Percentiles rank a stretch among this genome's conserved stretches.
Conservation (phyloP, 2,888 invertebrate genomes). For the Chironomus riparius region DNA sequence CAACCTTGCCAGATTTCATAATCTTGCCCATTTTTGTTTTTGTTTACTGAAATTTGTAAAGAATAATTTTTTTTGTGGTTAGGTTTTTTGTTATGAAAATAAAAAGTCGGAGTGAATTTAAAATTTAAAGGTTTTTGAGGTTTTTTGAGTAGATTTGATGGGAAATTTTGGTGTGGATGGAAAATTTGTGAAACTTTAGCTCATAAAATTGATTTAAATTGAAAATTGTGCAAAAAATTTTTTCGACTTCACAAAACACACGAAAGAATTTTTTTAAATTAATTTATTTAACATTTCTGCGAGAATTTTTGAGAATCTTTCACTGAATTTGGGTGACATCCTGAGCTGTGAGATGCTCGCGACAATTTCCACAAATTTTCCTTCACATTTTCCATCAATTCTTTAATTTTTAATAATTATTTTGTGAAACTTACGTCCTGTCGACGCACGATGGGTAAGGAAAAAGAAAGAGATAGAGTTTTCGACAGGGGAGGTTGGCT, state of each 20-base stretch:
- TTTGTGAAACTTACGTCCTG: not conserved
- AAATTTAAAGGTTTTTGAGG: not conserved
- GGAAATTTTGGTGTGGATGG: not conserved
- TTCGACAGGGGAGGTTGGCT: not conserved
- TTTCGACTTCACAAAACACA: not conserved
- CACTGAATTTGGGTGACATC: not conserved
- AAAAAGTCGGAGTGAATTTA: not conserved
- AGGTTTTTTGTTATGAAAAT: not conserved
- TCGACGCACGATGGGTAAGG: slow-evolving; percentile 9
- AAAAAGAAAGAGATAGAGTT: not conserved
- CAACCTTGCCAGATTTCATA: slow-evolving; percentile 97
- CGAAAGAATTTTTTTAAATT: not conserved
- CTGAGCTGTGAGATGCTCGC: not conserved
- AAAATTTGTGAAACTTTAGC: not conserved
- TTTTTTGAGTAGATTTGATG: not conserved
- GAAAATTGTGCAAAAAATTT: not conserved
- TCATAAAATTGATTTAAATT: not conserved
- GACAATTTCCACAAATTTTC: not conserved
- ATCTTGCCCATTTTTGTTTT: slow-evolving; percentile 85
- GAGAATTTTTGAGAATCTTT: not conserved
- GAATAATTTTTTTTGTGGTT: not conserved
- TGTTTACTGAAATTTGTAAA: not conserved
- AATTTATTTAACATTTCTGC: not conserved
- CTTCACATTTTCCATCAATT: not conserved
- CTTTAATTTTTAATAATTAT: not conserved